Evolutionary conservation across 2,113 vertebrate species (phyloP).

Genomic region (Pygoscelis antarcticus): DNA sequence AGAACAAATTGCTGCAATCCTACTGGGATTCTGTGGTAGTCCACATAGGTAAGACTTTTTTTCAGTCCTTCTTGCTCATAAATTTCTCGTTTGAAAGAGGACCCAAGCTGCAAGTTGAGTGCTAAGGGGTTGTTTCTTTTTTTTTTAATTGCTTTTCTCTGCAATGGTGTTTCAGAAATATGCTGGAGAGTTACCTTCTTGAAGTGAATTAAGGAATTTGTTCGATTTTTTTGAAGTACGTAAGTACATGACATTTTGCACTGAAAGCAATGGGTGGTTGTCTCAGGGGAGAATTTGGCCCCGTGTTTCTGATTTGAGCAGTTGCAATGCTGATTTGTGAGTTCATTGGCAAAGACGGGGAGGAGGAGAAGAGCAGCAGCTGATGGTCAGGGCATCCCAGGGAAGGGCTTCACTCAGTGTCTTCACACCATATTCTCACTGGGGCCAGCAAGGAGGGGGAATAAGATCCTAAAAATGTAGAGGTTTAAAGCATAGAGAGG

Average conservation of each 20-base stretch:
- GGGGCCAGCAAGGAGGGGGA: neutral
- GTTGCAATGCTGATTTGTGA: neutral
- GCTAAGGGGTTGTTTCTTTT: neutral
- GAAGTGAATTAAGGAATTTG: neutral
- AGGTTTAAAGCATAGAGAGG: neutral
- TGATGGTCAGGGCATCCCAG: neutral
- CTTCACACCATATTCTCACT: neutral
- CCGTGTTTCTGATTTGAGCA: neutral
- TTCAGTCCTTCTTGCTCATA: neutral
- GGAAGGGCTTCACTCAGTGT: neutral
- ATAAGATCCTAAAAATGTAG: constrained; percentile 11
- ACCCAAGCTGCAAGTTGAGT: neutral
- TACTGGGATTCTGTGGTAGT: neutral
- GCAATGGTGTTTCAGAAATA: neutral
- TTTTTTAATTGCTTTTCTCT: neutral
- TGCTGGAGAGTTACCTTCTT: neutral
- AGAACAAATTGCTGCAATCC: neutral
- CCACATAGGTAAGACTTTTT: neutral
- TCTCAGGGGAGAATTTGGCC: neutral
- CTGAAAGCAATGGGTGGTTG: neutral
- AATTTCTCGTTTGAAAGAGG: neutral
- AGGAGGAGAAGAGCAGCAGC: neutral
- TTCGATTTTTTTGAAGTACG: neutral
- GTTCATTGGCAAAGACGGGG: neutral
- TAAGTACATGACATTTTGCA: neutral